phyloP scores from a whole-genome alignment of 2,888 invertebrate species.

The Trissoscelio sp. region DNA sequence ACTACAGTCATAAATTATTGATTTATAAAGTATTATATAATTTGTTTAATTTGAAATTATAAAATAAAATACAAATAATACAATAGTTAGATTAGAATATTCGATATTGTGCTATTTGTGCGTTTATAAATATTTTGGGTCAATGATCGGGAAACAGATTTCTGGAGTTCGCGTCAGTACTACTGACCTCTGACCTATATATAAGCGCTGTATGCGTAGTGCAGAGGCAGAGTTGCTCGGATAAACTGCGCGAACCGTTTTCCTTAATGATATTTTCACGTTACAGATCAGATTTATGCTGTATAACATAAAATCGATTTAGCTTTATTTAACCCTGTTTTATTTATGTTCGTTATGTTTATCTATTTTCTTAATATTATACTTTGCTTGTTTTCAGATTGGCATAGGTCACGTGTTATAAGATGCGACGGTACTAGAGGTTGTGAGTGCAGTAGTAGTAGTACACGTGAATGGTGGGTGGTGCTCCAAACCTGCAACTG shows the following conservation, averaged over 20 bases:
- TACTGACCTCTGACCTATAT: conserved; percentile 66
- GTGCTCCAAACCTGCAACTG: conserved; percentile 65
- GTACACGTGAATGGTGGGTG: conserved; percentile 61
- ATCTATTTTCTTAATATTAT: neutral
- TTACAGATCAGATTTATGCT: conserved; percentile 15
- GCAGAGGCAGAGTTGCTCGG: conserved; percentile 60
- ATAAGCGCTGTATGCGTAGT: conserved; percentile 41
- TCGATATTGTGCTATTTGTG: neutral
- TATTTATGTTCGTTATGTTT: neutral
- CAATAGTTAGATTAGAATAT: no score
- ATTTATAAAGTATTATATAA: no score
- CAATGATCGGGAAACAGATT: conserved; percentile 49
- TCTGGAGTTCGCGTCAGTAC: conserved; percentile 54
- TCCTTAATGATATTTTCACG: conserved; percentile 38
- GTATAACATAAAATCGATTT: neutral
- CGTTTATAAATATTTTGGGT: conserved; percentile 16
- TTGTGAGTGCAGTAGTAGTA: conserved; percentile 52
- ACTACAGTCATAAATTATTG: no score
- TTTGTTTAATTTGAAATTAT: no score
- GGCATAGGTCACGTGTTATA: conserved; percentile 40
- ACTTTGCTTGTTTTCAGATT: conserved; percentile 41
- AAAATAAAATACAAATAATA: no score
- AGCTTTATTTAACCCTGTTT: neutral
- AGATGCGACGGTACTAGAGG: conserved; percentile 21
- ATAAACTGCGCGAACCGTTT: conserved; percentile 57